Evolutionary conservation across 2,113 vertebrate species (phyloP), one percentile per base, ranked within the genome.

Genomic region (Pomatostomus ruficeps): DNA sequence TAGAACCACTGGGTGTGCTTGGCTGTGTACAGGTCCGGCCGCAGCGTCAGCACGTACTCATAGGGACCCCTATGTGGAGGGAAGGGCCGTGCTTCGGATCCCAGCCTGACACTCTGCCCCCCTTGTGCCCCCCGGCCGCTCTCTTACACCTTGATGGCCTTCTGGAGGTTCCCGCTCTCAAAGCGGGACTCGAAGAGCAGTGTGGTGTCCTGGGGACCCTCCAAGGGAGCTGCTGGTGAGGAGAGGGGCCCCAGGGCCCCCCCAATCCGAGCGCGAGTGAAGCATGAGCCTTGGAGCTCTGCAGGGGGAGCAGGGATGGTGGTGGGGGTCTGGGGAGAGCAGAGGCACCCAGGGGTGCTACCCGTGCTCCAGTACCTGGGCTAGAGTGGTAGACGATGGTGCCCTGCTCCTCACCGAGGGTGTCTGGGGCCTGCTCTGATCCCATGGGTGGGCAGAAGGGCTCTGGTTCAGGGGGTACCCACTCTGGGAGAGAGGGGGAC

Each of bases 1-100:
- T 99, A 99, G 96, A 99, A 99, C 99, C 99, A 99, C 94, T 99
- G 99, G 1, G 98, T 99, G 96, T 99, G 98, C 78, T 99, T 99
- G 93, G 91, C 81, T 1, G 99, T 99, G 97, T 99, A 99, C 54
- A 99, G 96, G 96, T 99, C 99, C 0, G 98, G 98, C 54, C 97
- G 95, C 91, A 99, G 97, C 12, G 96, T 98, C 89, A 99, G 98
- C 94, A 99, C 98, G 12, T 99, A 99, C 19, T 99, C 98, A 10
- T 98, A 98, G 36, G 96, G 85, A 5, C 98, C 98, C 52, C 99
- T 99, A 96, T 23, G 49, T 11, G 2, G 35, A 1, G 33, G 43
- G 80, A 71, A 3, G 6, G 42, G 33, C 52, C 1, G 1, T 0
- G 1, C 28, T 89, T 4, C 0, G 0, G 36, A 14, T 48, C 26